Conservation (phyloP, 2,888 invertebrate species). For the Drosophila borborema region DNA sequence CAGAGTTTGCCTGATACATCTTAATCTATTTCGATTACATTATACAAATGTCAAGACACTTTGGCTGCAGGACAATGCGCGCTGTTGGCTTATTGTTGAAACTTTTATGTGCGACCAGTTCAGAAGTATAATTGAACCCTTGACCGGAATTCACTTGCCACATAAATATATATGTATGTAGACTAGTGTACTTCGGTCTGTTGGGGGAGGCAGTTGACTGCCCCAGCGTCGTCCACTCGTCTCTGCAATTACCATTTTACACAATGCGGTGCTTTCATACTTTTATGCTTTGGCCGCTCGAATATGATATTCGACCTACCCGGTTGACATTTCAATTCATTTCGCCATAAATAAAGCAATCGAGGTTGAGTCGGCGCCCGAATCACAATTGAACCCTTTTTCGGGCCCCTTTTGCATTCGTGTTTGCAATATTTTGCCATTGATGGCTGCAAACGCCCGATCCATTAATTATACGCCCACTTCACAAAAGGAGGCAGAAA, state of each 20-base stretch:
- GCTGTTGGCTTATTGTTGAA: conserved; percentile 39
- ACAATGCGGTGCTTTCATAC: conserved; percentile 66
- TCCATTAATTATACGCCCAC: conserved; percentile 83
- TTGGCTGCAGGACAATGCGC: conserved; percentile 55
- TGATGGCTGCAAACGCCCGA: conserved; percentile 59
- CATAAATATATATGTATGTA: conserved; percentile 2
- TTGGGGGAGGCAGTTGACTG: conserved; percentile 16
- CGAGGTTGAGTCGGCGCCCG: conserved; percentile 31
- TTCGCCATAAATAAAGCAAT: conserved; percentile 77
- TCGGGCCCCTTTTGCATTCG: conserved; percentile 58
- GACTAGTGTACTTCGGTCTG: conserved; percentile 27
- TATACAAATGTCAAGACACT: conserved; percentile 50
- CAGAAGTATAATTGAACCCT: conserved; percentile 63
- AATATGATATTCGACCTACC: conserved; percentile 76
- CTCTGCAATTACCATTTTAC: conserved; percentile 58
- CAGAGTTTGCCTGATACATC: conserved; percentile 12
- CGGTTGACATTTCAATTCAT: conserved; percentile 82
- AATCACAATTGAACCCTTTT: conserved; percentile 59
- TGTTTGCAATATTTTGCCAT: conserved; percentile 72
- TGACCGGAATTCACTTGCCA: conserved; percentile 34
- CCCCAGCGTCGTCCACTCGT: conserved; percentile 17
- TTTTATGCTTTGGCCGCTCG: conserved; percentile 57
- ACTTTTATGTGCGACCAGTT: conserved; percentile 23
- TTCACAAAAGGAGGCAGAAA: conserved; percentile 73
- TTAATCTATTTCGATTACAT: conserved; percentile 48